Evolutionary conservation across 2,888 invertebrate genomes (phyloP).

Genomic region (Meteorus colon): DNA sequence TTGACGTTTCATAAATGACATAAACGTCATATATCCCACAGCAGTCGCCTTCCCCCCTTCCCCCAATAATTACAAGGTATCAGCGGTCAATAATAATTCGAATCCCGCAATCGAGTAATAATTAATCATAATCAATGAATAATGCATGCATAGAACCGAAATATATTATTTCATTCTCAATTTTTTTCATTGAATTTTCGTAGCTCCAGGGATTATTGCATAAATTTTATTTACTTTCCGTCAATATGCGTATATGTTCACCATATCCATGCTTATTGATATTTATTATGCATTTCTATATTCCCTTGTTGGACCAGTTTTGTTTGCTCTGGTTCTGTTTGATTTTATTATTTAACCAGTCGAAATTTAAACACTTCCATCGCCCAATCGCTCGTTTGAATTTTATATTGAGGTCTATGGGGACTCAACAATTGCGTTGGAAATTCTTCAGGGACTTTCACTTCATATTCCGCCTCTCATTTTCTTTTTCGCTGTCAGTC

Average conservation of each 20-base stretch:
- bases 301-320: slow-evolving; percentile 55
- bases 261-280: no score
- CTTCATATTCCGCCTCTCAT: neutral
- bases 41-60: neutral
- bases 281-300: neutral
- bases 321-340: slow-evolving; percentile 68
- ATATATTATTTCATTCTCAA: neutral
- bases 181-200: neutral
- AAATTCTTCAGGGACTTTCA: slow-evolving; percentile 9
- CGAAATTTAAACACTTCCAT: slow-evolving; percentile 69
- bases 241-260: neutral
- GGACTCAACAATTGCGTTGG: slow-evolving; percentile 19
- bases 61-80: slow-evolving; percentile 17
- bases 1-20: neutral
- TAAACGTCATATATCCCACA: neutral
- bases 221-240: slow-evolving; percentile 7
- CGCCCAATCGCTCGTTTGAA: slow-evolving; percentile 29
- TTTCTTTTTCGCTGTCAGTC: neutral
- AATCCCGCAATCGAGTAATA: neutral
- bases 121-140: neutral
- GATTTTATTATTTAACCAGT: slow-evolving; percentile 72
- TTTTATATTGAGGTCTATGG: slow-evolving; percentile 26
- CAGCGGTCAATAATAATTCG: neutral
- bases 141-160: neutral
- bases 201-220: neutral